Evolutionary conservation across 2,888 invertebrate genomes (phyloP).

Genomic region (Poecilus cupreus): DNA sequence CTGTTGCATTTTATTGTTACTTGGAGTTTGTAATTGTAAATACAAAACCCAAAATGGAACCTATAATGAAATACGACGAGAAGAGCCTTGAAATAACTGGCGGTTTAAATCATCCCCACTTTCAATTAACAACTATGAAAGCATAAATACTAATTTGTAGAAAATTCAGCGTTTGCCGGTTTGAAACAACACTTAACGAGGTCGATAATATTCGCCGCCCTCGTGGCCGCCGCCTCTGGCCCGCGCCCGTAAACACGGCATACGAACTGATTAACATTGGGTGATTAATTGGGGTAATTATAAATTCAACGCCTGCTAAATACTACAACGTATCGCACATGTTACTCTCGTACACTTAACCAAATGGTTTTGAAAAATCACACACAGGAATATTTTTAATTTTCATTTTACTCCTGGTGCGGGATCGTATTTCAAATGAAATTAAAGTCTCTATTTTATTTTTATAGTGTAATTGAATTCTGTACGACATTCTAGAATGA

Average conservation of each 20-base stretch:
- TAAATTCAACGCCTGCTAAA: conserved; percentile 38
- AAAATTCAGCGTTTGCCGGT: conserved; percentile 2
- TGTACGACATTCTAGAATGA: no score
- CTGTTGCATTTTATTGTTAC: no score
- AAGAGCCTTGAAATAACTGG: not conserved
- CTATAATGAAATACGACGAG: no score
- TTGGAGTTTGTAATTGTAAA: no score
- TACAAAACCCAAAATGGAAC: no score
- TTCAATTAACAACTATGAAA: conserved; percentile 8
- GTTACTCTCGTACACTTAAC: conserved; percentile 27
- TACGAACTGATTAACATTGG: conserved; percentile 25
- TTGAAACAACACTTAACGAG: conserved; percentile 21
- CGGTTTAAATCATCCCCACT: conserved; percentile 8
- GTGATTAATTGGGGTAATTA: conserved; percentile 31
- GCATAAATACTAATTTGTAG: not conserved
- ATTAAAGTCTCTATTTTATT: no score
- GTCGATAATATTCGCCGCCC: conserved; percentile 22
- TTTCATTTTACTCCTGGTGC: not conserved
- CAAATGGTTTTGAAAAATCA: conserved; percentile 13
- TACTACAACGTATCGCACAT: conserved; percentile 22
- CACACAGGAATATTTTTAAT: not conserved
- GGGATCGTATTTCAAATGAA: no score
- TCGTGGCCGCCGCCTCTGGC: not conserved
- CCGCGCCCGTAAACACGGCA: not conserved
- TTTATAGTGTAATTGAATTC: no score